Evolutionary conservation across 2,797 vertebrate genomes (phyloP).

Genomic region (Channallabes apus): DNA sequence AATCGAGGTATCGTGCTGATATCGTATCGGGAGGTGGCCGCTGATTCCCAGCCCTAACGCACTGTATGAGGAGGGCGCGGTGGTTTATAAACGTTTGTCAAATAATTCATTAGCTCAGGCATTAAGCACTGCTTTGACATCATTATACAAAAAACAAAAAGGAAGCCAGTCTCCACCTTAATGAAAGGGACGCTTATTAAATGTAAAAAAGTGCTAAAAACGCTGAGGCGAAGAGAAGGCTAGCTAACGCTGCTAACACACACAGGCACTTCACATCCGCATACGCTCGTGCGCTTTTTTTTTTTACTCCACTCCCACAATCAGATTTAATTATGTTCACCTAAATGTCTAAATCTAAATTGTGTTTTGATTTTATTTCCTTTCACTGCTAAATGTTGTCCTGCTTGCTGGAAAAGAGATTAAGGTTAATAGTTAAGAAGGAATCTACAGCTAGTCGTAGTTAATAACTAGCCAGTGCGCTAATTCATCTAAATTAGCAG

Average conservation of each 20-base stretch:
- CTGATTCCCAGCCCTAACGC: no score
- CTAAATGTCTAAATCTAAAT: no score
- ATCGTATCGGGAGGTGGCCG: no score
- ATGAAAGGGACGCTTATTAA: neutral
- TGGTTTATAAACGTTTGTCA: constrained; percentile 26
- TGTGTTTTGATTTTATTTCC: no score
- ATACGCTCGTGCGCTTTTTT: neutral
- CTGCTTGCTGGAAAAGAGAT: neutral
- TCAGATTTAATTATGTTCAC: no score
- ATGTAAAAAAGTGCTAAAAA: neutral
- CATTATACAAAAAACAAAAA: neutral
- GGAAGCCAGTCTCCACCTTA: neutral
- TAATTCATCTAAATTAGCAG: neutral
- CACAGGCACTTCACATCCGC: neutral
- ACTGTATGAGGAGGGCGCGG: constrained; percentile 37
- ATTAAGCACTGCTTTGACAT: neutral
- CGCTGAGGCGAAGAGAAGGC: neutral
- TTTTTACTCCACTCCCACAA: neutral
- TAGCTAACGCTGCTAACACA: neutral
- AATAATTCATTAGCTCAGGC: neutral
- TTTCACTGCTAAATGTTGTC: no score
- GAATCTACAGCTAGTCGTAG: neutral
- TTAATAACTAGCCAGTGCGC: neutral
- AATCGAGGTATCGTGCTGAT: no score
- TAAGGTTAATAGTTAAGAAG: no score